These are phyloP conservation scores for Enteromius anoplus DNA, from an alignment of 2,797 vertebrate genomes.

Conservation along the genomic window DNA sequence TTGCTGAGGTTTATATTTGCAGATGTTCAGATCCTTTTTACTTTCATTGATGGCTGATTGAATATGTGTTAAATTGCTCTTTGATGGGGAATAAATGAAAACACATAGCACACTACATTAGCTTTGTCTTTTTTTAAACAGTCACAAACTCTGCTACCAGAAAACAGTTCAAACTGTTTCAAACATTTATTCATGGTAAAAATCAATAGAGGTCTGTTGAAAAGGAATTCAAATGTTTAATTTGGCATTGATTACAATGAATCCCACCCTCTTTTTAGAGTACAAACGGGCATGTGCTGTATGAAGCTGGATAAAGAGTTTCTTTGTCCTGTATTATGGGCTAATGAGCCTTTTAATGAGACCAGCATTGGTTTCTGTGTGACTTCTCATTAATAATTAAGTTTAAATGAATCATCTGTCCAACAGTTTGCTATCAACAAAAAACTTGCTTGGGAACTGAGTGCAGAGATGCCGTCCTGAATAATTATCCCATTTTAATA, in stretches of 20 bases:
- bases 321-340: not conserved
- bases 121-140: not conserved
- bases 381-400: constrained; percentile 15
- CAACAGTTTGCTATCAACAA: constrained; percentile 10
- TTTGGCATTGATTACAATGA: not conserved
- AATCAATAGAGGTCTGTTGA: constrained; percentile 13
- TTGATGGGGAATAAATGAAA: constrained; percentile 46
- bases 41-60: constrained; percentile 1
- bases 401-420: constrained; percentile 28
- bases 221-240: constrained; percentile 23
- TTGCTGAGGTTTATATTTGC: not conserved
- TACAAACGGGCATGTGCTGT: not conserved
- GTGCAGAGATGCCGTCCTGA: not conserved
- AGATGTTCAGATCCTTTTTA: not conserved
- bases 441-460: not conserved
- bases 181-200: not conserved
- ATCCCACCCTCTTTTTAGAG: not conserved
- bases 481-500: constrained; percentile 29
- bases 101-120: not conserved
- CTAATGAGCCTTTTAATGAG: constrained; percentile 40
- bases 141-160: not conserved
- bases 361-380: constrained; percentile 28
- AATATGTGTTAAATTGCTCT: constrained; percentile 30
- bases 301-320: constrained; percentile 6
- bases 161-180: not conserved